Evolutionary conservation across 2,888 invertebrate species (phyloP), one percentile per base, ranked within the genome.

Genomic region (Cataglyphis altisquamis): DNA sequence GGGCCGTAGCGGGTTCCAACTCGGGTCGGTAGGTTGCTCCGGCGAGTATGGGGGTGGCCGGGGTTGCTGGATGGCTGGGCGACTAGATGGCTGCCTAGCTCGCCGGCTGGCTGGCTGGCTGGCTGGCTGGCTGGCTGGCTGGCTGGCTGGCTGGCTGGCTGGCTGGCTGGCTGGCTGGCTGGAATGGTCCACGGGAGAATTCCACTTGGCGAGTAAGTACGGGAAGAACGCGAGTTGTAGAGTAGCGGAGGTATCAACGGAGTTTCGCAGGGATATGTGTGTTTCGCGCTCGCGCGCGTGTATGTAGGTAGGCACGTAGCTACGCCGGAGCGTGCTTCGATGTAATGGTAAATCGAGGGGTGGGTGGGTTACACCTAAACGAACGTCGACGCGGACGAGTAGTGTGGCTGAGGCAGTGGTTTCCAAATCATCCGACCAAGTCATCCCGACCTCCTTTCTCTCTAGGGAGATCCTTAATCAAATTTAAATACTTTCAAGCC

Each of bases 161-260:
- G 29, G 82, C 55, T 48, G 85, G 66, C 66, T 85, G 57, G 82
- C 82, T 84, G 80, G 57, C 83, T 62, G 75, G 74, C 77, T 86
- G 77, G 78, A 84, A 73, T 83, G 87, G 86, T 84, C 83, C 89
- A 84, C 87, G 82, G 77, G 88, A 88, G 90, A 90, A 90, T 90
- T 90, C 88, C 88, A 85, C 88, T 88, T 88, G 90, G 78, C 74
- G 80, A 84, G 87, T 78, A 87, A 84, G 84, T 84, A 75, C 84
- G 84, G 84, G 82, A 64, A 77, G 85, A 86, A 87, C 84, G 82
- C 77, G 55, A 84, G 84, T 75, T 80, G 83, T 75, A 85, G 52
- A 52, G 74, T 72, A 55, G 80, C 75, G 48, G n/a, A 60, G 80
- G 67, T 88, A 88, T 88, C 86, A 85, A 48, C 78, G 68, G 68